Conservation (phyloP, 2,888 invertebrate species). For the Drosophila formosana region DNA sequence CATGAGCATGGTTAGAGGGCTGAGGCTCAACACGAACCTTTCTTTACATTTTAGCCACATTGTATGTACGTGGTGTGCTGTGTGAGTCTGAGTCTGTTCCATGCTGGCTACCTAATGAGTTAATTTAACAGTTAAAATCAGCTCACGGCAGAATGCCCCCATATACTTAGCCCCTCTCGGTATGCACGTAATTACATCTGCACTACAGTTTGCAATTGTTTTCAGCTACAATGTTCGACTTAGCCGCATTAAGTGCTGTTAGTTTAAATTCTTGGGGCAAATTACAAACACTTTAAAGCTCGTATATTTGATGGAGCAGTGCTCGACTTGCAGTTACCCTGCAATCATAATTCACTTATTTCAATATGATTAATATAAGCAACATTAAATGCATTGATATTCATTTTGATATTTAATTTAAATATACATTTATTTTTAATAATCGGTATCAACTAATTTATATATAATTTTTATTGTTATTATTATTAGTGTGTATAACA, state of each 20-base stretch:
- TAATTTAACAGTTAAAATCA: slow-evolving; percentile 61
- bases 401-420: too few relatives aligned
- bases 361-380: too few relatives aligned
- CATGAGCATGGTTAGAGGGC: slow-evolving; percentile 15
- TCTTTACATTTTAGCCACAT: slow-evolving; percentile 19
- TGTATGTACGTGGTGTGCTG: slow-evolving; percentile 16
- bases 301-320: neutral
- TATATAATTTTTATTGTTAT: too few relatives aligned
- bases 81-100: neutral
- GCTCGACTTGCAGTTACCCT: slow-evolving; percentile 1
- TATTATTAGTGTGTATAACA: too few relatives aligned
- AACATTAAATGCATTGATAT: too few relatives aligned
- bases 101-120: slow-evolving; percentile 52
- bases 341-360: too few relatives aligned
- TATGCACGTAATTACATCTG: slow-evolving; percentile 23
- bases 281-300: neutral
- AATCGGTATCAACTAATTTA: too few relatives aligned
- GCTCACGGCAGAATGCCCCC: slow-evolving; percentile 18
- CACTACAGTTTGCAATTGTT: slow-evolving; percentile 11
- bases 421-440: too few relatives aligned
- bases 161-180: neutral
- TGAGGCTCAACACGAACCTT: slow-evolving; percentile 7
- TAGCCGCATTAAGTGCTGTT: slow-evolving; percentile 8
- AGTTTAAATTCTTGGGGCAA: slow-evolving; percentile 6
- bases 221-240: slow-evolving; percentile 34